These are phyloP conservation scores for Oopsacas minuta DNA, from an alignment of 37 sponge, comb jelly and placozoan species.

Conservation along the genomic window DNA sequence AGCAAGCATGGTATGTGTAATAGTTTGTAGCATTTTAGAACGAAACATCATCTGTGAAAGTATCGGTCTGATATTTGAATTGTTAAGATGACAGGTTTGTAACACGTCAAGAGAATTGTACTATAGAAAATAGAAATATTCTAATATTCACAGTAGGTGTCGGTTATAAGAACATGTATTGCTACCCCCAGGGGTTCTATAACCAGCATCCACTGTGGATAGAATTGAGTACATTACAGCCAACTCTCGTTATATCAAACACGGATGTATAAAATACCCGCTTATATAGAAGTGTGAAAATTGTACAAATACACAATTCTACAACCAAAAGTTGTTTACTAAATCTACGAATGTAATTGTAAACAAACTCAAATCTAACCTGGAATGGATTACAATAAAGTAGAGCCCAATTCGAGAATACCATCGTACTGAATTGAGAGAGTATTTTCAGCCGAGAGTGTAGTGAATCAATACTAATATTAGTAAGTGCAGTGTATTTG, in stretches of 20 bases:
- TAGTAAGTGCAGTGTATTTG: background rate
- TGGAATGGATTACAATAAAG: background rate
- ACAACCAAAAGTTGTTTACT: background rate
- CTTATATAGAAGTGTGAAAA: no score
- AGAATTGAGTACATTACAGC: no score
- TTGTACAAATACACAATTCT: no score
- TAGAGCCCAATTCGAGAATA: background rate
- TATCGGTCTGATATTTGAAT: background rate
- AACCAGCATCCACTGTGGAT: no score
- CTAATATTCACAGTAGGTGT: no score
- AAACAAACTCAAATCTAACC: no score
- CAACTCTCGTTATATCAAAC: no score
- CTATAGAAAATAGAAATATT: background rate
- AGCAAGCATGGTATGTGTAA: constrained; percentile 11
- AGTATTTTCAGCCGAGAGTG: background rate
- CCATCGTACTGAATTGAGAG: background rate
- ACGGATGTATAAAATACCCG: no score
- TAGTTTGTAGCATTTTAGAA: background rate
- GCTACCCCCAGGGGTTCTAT: no score
- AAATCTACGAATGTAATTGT: background rate
- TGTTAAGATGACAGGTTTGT: background rate
- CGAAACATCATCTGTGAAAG: background rate
- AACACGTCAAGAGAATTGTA: background rate
- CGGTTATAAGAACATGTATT: no score
- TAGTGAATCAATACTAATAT: background rate